Evolutionary conservation across 1,140 invertebrate genomes (phyloP).

Genomic region (Formica exsecta): DNA sequence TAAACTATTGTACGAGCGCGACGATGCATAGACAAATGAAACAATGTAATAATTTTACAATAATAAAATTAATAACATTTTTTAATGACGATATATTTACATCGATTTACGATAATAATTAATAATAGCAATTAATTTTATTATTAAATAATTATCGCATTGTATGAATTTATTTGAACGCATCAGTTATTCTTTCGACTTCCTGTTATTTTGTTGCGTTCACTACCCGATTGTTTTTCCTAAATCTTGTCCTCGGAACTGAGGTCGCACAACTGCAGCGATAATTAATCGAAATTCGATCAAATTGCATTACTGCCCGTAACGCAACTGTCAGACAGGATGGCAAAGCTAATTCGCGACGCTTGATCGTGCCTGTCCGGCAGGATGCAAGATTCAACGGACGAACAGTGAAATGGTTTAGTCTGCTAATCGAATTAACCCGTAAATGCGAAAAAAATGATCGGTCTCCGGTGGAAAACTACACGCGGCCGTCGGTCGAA

Average conservation of each 20-base stretch:
- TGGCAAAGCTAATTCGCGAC: conserved; percentile 39
- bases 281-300: conserved; percentile 62
- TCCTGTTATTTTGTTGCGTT: background rate
- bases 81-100: conserved; percentile 23
- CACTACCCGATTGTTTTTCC: background rate
- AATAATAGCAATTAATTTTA: conserved; percentile 18
- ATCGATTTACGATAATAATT: conserved; percentile 26
- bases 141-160: conserved; percentile 28
- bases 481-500: conserved; percentile 17
- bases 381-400: conserved; percentile 59
- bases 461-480: conserved; percentile 13
- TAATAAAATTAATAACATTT: background rate
- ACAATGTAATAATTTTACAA: conserved; percentile 21
- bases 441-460: conserved; percentile 60
- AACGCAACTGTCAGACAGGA: conserved; percentile 51
- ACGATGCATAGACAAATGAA: background rate
- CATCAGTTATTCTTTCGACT: background rate
- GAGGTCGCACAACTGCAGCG: conserved; percentile 7
- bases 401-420: conserved; percentile 30
- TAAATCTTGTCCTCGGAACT: conserved; percentile 19
- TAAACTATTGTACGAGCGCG: background rate
- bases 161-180: background rate
- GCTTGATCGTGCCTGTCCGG: conserved; percentile 50
- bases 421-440: conserved; percentile 48
- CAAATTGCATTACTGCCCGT: conserved; percentile 52